phyloP scores from a whole-genome alignment of 64 coral and sea anemone genomes.

The Dendronephthya gigantea region DNA sequence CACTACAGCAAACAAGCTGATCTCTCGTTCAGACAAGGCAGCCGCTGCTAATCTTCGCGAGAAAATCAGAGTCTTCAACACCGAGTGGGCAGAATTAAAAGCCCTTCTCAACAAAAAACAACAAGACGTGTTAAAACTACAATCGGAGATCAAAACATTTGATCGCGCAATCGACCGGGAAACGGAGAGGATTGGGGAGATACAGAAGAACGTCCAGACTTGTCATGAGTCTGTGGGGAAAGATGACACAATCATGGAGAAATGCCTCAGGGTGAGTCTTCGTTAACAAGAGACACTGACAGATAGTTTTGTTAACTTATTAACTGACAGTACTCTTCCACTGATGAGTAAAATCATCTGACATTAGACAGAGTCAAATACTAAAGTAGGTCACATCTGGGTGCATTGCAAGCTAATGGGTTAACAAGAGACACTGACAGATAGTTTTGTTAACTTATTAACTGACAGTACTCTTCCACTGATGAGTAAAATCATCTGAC shows the following conservation, averaged over 20 bases:
- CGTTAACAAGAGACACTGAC: too few species aligned
- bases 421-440: too few species aligned
- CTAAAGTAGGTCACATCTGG: too few species aligned
- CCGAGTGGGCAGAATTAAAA: conserved; percentile 86
- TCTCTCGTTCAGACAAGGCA: conserved; percentile 70
- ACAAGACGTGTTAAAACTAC: conserved; percentile 1
- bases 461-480: too few species aligned
- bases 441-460: too few species aligned
- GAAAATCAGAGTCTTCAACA: conserved; percentile 69
- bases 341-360: too few species aligned
- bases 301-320: too few species aligned
- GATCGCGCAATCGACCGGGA: conserved; percentile 1
- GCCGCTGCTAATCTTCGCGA: conserved; percentile 50
- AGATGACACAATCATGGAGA: not conserved
- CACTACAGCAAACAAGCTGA: conserved; percentile 76
- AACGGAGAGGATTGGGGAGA: not conserved
- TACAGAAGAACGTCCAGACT: not conserved
- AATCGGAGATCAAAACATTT: conserved; percentile 4
- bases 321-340: too few species aligned
- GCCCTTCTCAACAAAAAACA: not conserved
- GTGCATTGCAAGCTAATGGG: too few species aligned
- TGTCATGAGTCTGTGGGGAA: not conserved
- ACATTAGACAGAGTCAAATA: too few species aligned
- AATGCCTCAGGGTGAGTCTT: not conserved
- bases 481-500: too few species aligned